Base-by-base conservation (phyloP, 2,113 vertebrate genomes). In the Dolichotis patagonum region DNA sequence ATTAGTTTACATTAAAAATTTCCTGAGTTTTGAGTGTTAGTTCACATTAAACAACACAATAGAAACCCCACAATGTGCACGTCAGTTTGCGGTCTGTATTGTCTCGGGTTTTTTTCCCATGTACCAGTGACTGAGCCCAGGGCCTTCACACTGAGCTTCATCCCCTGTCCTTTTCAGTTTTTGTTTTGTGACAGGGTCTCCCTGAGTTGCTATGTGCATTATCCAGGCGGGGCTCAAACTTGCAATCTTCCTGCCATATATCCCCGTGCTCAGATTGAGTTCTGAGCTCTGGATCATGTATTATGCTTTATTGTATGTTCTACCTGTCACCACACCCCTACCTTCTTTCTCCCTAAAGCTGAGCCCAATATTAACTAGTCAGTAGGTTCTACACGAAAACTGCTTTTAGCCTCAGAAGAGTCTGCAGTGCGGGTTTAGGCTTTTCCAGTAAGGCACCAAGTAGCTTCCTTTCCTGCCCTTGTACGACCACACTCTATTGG, bases 1-100 rank as follows among this genome's bases (percentile, higher is more conserved):
- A 77, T 52, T 62, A 60, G 28, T 28, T 93, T 28, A 8, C 73
- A 56, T 67, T 89, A 63, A 89, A 85, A 77, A 85, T 69, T 56
- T 7, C 24, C 73, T 85, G 35, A 71, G 65, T 84, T 93, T 78
- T 87, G 83, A 87, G 46, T 82, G 60, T 41, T 63, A 85, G 60
- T 17, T 80, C 46, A 90, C 41, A 82, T 88, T 85, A 84, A 78
- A 92, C 6, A 2, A 77, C 63, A 94, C 85, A 16, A 65, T 71
- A 6, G 81, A 46, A 83, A 58, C 22, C 0, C 11, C 10, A 69
- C 43, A 60, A 6, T 24, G 1, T 28, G 17, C 10, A 73, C 7
- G 9, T 56, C 22, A 52, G 32, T 32, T 17, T 28, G 1, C 8
- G 80, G 11, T 63, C 13, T 89, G 35, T 14, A 30, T n/a, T 43